These are phyloP conservation scores for Heliconius eleuchia DNA, from an alignment of 1,140 invertebrate genomes.

Conservation along the genomic window DNA sequence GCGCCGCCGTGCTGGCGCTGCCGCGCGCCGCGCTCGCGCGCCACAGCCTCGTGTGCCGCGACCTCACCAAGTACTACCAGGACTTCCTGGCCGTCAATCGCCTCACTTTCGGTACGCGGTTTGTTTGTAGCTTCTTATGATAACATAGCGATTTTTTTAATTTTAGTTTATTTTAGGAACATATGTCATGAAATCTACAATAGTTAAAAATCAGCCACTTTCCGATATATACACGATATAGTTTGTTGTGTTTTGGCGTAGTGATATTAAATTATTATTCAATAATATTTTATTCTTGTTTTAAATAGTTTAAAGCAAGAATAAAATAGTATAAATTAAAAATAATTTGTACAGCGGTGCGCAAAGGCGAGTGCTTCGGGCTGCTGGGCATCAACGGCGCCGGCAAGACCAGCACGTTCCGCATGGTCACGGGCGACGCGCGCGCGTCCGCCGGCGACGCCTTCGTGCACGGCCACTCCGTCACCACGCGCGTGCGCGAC, in stretches of 20 bases:
- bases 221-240: not conserved
- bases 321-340: too few species aligned
- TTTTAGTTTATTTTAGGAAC: too few species aligned
- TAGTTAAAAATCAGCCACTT: not conserved
- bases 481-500: constrained; percentile 79
- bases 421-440: constrained; percentile 93
- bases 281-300: too few species aligned
- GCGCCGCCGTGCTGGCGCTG: constrained; percentile 54
- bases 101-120: constrained; percentile 83
- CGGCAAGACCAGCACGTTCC: constrained; percentile 92
- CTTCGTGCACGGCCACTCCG: constrained; percentile 79
- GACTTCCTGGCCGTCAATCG: constrained; percentile 87
- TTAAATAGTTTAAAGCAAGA: too few species aligned
- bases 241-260: not conserved
- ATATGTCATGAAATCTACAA: too few species aligned
- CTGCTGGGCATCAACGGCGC: constrained; percentile 94
- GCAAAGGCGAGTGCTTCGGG: constrained; percentile 90
- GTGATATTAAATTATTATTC: too few species aligned
- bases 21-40: constrained; percentile 49
- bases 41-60: constrained; percentile 77
- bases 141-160: too few species aligned
- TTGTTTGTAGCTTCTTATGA: not conserved
- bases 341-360: constrained; percentile 50
- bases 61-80: constrained; percentile 88
- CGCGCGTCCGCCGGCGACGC: constrained; percentile 77